Evolutionary conservation across 2,888 invertebrate genomes (phyloP).

Genomic region (Drepanosiphum platanoidis): DNA sequence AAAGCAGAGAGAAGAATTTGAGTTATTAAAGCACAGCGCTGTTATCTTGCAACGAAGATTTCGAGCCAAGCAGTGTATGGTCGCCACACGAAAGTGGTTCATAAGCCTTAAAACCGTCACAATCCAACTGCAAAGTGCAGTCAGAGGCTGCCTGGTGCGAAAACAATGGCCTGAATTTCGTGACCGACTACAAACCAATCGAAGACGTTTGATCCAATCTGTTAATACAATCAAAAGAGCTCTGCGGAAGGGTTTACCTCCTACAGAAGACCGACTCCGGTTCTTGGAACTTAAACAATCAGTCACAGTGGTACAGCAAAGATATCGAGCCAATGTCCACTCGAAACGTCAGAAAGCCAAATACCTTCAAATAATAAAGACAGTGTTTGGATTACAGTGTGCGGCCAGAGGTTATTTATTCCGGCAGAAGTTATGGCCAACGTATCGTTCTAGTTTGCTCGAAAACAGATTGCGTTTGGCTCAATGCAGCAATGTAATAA

Average conservation of each 20-base stretch:
- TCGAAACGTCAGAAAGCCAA: background rate
- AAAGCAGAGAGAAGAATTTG: background rate
- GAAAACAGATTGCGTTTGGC: background rate
- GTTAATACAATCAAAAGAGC: background rate
- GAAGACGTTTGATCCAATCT: background rate
- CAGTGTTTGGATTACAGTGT: background rate
- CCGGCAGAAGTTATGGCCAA: background rate
- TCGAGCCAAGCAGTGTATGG: constrained; percentile 33
- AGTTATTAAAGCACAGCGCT: background rate
- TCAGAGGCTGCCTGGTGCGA: background rate
- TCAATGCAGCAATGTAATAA: background rate
- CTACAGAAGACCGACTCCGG: background rate
- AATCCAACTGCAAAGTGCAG: background rate
- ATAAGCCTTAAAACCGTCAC: background rate
- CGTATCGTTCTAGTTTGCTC: background rate
- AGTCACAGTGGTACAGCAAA: constrained; percentile 36
- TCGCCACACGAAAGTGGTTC: background rate
- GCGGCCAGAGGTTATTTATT: background rate
- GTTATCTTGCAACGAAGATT: constrained; percentile 52
- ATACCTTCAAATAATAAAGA: background rate
- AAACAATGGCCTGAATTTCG: background rate
- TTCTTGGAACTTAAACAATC: background rate
- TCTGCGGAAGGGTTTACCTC: background rate
- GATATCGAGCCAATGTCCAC: background rate
- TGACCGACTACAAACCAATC: background rate